Base-by-base conservation (phyloP, 2,888 invertebrate species). In the Schizaphis graminum region DNA sequence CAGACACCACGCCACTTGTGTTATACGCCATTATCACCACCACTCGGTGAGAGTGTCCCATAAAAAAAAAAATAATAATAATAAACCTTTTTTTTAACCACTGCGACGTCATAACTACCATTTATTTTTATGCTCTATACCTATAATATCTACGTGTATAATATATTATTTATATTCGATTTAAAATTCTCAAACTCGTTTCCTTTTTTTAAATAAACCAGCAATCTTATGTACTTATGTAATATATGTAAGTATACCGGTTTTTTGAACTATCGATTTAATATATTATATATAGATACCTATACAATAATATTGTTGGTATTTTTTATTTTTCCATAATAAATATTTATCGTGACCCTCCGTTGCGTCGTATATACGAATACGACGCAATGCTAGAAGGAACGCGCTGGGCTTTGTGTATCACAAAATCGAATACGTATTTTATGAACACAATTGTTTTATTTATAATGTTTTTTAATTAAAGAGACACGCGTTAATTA, bases 181-280 rank as follows among this genome's bases (percentile, higher is more conserved):
- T 84, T 84, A 56, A 84, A 91, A 91, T 84, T 77, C 47, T 91
- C 91, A 91, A 91, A 91, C 91, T 84, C 84, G 91, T 91, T 91
- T 91, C 53, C 53, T 87, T 56, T 91, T 90, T 67, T 67, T 24
- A 91, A 47, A 67, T 49, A 84, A 49, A 91, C 90, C 90, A 47
- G 56, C 90, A 84, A 35, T 49, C 67, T 90, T 49, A n/a, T 47
- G 61, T 47, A n/a, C 53, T 24, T 85, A 44, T 85, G 41, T 26
- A 85, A 44, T 85, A 44, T 26, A 8, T 35, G 26, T 85, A 44
- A 11, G 26, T 26, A 77, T 91, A 91, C 91, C 91, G 91, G 91
- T 91, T 91, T 91, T 91, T 53, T 10, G 41, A 91, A 91, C 56
- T 84, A 84, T 53, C 53, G 91, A 84, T 91, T 91, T 53, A 28